Percentiles rank a stretch among this genome's conserved stretches.
phyloP scores from a whole-genome alignment of 2,797 vertebrate species.

The Vespertilio murinus region DNA sequence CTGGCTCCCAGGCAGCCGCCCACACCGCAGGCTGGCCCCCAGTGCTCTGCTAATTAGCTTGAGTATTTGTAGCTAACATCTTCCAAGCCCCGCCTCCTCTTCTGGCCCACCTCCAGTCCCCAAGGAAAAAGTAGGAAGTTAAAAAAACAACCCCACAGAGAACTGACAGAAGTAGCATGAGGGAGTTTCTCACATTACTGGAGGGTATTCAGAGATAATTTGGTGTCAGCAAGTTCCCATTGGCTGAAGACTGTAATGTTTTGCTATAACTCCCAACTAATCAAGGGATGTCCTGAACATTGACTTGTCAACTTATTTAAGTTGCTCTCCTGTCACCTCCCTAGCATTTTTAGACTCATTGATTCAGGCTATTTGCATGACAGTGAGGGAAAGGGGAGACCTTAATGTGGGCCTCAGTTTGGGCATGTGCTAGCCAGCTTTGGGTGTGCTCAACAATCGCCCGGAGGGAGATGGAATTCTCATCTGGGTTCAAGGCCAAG shows the following conservation, averaged over 20 bases:
- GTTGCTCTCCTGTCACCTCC: conserved; percentile 48
- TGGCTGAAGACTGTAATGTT: conserved; percentile 58
- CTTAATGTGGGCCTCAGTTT: conserved; percentile 47
- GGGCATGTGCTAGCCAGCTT: neutral
- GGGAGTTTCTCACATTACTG: conserved; percentile 62
- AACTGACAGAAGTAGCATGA: conserved; percentile 62
- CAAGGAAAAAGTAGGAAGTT: conserved; percentile 14
- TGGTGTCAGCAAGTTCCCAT: conserved; percentile 69
- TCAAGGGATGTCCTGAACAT: conserved; percentile 53
- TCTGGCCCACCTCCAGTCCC: neutral
- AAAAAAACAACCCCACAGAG: neutral
- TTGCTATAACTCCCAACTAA: conserved; percentile 70
- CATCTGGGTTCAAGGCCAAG: neutral
- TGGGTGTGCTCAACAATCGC: conserved; percentile 35
- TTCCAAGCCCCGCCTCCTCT: conserved; percentile 27
- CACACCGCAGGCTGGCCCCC: neutral
- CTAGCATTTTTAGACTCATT: conserved; percentile 45
- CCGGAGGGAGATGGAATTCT: conserved; percentile 45
- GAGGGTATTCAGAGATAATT: conserved; percentile 70
- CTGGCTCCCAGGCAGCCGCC: conserved; percentile 49
- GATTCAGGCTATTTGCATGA: conserved; percentile 54
- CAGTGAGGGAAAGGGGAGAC: conserved; percentile 45
- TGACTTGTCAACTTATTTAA: conserved; percentile 63
- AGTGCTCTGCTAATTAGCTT: conserved; percentile 71
- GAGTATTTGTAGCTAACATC: conserved; percentile 41